Conservation (phyloP, 2,797 vertebrate species). For the Rhincodon typus region DNA sequence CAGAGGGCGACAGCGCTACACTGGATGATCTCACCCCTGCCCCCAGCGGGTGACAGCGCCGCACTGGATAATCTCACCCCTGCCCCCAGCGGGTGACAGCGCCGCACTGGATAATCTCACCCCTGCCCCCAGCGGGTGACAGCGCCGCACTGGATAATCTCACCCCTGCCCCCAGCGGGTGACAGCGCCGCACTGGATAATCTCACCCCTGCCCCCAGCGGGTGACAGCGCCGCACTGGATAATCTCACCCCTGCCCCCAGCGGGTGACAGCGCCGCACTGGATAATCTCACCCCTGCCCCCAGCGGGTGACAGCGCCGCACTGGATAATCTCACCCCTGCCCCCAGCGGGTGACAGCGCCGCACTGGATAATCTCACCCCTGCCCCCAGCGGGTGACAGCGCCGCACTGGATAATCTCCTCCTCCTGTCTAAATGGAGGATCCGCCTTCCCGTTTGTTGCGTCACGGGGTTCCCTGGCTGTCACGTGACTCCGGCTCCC, state of each 20-base stretch:
- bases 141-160: neutral
- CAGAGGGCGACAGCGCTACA: neutral
- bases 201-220: neutral
- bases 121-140: neutral
- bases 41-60: neutral
- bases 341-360: neutral
- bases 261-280: neutral
- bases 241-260: no score
- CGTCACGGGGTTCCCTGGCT: neutral
- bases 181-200: neutral
- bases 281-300: no score
- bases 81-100: neutral
- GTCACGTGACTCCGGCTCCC: neutral
- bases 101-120: neutral
- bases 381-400: neutral
- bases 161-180: neutral
- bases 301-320: neutral
- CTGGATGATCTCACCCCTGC: neutral
- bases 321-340: neutral
- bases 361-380: neutral
- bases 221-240: neutral
- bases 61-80: fast-evolving
- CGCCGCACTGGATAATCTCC: neutral
- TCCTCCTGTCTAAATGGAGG: neutral
- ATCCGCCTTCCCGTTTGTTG: neutral